Conservation (phyloP, 2,113 vertebrate species). For the Pedetes capensis region DNA sequence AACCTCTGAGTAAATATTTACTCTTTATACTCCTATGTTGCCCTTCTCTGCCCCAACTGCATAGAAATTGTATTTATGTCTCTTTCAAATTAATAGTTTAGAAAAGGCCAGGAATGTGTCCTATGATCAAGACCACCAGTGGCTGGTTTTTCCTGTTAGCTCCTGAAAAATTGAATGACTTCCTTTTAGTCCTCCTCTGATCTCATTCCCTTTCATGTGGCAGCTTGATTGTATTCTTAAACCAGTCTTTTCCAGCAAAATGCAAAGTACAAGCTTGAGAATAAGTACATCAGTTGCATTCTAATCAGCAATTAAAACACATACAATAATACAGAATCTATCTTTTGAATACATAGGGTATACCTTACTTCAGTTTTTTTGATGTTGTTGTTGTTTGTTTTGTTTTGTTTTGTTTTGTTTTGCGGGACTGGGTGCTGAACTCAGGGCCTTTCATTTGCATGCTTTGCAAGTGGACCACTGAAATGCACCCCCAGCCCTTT, state of each 20-base stretch:
- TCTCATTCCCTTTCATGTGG: not conserved
- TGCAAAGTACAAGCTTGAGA: not conserved
- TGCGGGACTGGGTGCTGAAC: too few relatives aligned
- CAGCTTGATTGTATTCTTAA: not conserved
- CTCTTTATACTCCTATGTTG: not conserved
- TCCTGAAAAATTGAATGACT: slow-evolving; percentile 7
- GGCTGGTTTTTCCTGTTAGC: not conserved
- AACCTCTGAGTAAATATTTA: not conserved
- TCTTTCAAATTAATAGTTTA: slow-evolving; percentile 4
- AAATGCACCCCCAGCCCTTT: too few relatives aligned
- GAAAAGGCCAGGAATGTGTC: not conserved
- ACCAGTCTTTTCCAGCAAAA: slow-evolving; percentile 2
- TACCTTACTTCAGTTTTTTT: not conserved
- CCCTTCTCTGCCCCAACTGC: not conserved
- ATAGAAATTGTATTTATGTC: not conserved
- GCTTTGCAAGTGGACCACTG: too few relatives aligned
- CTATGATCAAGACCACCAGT: not conserved
- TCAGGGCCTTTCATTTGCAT: too few relatives aligned
- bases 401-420: too few relatives aligned
- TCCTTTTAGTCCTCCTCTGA: not conserved
- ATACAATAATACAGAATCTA: not conserved
- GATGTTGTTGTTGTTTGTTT: too few relatives aligned
- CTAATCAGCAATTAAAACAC: not conserved
- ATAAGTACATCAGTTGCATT: not conserved
- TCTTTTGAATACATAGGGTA: not conserved